These are phyloP conservation scores for Nomada ruficornis DNA, from an alignment of 2,888 invertebrate genomes.

Conservation along the genomic window DNA sequence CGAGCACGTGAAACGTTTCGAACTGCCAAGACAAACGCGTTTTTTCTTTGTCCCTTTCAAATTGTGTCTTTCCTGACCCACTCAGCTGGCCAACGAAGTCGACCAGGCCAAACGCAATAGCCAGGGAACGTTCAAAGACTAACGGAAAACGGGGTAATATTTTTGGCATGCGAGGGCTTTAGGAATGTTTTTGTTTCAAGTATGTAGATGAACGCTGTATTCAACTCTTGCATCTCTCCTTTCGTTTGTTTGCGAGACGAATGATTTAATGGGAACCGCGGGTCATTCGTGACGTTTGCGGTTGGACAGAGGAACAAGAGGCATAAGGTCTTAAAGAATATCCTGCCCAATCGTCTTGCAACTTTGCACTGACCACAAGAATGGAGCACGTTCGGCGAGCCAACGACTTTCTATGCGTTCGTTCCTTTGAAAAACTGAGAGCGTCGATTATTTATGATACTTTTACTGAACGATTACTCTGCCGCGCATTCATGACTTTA, in stretches of 20 bases:
- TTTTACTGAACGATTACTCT: too few relatives aligned
- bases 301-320: conserved; percentile 72
- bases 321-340: conserved; percentile 72
- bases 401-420: conserved; percentile 18
- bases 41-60: neutral
- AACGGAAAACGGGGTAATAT: conserved; percentile 16
- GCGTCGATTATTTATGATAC: neutral
- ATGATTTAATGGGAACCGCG: conserved; percentile 64
- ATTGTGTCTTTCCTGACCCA: conserved; percentile 3
- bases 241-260: conserved; percentile 35
- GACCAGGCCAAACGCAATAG: conserved; percentile 18
- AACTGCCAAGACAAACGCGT: conserved; percentile 51
- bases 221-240: neutral
- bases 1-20: conserved; percentile 21
- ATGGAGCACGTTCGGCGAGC: conserved; percentile 41
- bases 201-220: neutral
- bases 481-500: too few relatives aligned
- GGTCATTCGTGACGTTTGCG: conserved; percentile 70
- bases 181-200: conserved; percentile 6
- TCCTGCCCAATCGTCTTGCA: conserved; percentile 73
- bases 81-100: conserved; percentile 12
- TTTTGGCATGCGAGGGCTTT: conserved; percentile 9
- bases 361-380: conserved; percentile 76
- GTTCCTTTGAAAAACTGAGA: conserved; percentile 1
- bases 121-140: neutral